Conservation (phyloP, 2,888 invertebrate species). For the Aleiodes leptofemur region DNA sequence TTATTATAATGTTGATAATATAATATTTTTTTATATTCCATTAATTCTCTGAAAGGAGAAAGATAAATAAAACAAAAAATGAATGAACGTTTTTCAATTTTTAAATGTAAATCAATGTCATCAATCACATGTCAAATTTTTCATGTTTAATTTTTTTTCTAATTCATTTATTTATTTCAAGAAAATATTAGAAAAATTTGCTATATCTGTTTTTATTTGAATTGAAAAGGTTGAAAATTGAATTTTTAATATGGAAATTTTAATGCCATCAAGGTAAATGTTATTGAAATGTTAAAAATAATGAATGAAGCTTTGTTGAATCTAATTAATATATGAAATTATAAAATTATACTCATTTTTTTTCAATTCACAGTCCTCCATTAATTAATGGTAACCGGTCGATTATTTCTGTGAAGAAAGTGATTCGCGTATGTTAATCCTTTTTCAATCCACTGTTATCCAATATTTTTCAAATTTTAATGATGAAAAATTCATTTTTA, state of each 20-base stretch:
- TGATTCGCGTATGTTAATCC: constrained; percentile 62
- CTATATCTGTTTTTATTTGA: not conserved
- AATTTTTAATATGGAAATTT: constrained; percentile 66
- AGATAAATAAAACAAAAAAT: constrained; percentile 3
- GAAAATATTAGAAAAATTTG: constrained; percentile 9
- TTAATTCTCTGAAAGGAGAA: not conserved
- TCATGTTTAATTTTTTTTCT: not conserved
- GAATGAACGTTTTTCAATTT: constrained; percentile 11
- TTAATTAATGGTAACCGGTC: constrained; percentile 53
- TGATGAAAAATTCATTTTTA: constrained; percentile 38
- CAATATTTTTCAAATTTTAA: constrained; percentile 13
- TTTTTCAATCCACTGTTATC: constrained; percentile 35
- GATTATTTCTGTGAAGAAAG: constrained; percentile 65
- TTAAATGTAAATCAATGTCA: not conserved
- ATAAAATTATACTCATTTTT: not conserved
- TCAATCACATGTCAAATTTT: not conserved
- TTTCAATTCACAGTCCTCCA: constrained; percentile 1
- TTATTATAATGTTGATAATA: not conserved
- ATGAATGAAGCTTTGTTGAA: constrained; percentile 10
- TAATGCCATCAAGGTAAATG: constrained; percentile 62
- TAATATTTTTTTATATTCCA: not conserved
- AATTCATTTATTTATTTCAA: constrained; percentile 1
- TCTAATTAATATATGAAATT: not conserved
- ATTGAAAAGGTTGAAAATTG: constrained; percentile 6
- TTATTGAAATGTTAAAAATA: not conserved